These are phyloP conservation scores for Alouatta palliata DNA, from an alignment of 2,113 vertebrate species.

Conservation along the genomic window DNA sequence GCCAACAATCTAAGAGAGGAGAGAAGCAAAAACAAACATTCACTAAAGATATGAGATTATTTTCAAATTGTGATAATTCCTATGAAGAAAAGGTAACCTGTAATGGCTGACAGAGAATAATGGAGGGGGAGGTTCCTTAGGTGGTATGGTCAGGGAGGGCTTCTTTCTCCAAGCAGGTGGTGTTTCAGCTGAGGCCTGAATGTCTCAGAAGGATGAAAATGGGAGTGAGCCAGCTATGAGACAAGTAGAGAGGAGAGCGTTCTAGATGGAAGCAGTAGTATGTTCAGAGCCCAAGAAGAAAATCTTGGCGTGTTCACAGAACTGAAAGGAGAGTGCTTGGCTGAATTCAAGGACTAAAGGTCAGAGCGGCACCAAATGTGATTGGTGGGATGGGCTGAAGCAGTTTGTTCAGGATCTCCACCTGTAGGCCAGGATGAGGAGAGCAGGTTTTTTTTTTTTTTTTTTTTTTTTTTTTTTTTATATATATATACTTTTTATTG, in stretches of 20 bases:
- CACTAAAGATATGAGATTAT: neutral
- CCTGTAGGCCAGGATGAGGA: neutral
- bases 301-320: too few species aligned
- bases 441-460: too few species aligned
- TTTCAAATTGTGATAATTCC: neutral
- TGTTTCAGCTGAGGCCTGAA: too few species aligned
- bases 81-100: neutral
- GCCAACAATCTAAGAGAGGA: neutral
- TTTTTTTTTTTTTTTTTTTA: too few species aligned
- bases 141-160: neutral
- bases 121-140: neutral
- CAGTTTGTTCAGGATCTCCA: too few species aligned
- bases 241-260: too few species aligned
- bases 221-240: neutral
- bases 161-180: neutral
- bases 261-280: rapidly evolving
- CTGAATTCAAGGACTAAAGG: neutral
- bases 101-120: neutral
- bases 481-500: too few species aligned
- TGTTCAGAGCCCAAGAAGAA: neutral
- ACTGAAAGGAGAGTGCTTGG: neutral
- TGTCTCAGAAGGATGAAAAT: neutral
- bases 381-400: rapidly evolving
- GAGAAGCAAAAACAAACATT: neutral
- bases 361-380: neutral